Percentiles rank a stretch among this genome's conserved stretches.
These are phyloP conservation scores for Sylvia borin DNA, from an alignment of 2,797 vertebrate genomes.

Conservation along the genomic window DNA sequence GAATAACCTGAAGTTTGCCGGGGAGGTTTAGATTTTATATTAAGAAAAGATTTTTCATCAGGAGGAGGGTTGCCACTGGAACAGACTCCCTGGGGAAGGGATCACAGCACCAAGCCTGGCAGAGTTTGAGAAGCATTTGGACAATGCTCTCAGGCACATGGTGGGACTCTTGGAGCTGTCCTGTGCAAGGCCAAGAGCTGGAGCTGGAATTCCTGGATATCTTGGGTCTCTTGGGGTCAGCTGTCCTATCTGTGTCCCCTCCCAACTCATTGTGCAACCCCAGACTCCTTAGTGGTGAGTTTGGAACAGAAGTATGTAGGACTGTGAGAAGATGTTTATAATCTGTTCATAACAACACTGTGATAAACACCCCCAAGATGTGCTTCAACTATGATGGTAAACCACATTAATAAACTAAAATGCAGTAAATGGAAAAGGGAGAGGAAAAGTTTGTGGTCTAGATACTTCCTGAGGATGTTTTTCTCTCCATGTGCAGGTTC, in stretches of 20 bases:
- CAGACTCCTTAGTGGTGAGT: not conserved
- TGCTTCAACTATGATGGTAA: not conserved
- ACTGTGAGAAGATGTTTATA: not conserved
- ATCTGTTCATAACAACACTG: not conserved
- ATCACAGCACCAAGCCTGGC: not conserved
- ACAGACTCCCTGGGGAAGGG: accelerated
- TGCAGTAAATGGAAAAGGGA: not conserved
- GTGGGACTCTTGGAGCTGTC: not conserved
- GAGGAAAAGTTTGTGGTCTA: not conserved
- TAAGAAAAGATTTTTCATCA: not conserved
- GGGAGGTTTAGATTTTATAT: not conserved
- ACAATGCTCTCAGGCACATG: not conserved
- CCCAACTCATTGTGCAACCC: not conserved
- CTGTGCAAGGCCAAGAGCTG: not conserved
- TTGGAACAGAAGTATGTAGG: not conserved
- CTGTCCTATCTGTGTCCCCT: not conserved
- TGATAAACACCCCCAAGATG: not conserved
- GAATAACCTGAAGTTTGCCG: not conserved
- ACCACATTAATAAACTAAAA: not conserved
- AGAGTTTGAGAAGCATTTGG: not conserved
- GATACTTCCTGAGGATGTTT: not conserved
- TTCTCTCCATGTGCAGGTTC: not conserved
- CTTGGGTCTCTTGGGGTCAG: not conserved
- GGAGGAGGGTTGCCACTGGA: not conserved
- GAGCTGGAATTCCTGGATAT: not conserved